Evolutionary conservation across 2,113 vertebrate species (phyloP).

Genomic region (Tetraodon nigroviridis): DNA sequence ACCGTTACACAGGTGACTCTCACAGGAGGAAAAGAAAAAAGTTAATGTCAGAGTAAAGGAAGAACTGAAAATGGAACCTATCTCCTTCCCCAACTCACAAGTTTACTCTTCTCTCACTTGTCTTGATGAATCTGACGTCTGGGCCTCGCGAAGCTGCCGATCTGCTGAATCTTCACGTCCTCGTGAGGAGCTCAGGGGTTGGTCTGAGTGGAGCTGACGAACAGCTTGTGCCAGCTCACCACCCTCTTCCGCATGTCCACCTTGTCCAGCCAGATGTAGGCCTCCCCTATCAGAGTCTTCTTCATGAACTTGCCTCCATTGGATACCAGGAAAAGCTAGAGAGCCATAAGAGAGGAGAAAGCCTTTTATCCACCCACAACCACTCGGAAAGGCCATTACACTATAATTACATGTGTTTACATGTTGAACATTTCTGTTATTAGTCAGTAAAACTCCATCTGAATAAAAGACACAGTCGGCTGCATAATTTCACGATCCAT

Average conservation of each 20-base stretch:
- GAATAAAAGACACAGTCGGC: neutral
- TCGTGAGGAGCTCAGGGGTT: constrained; percentile 66
- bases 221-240: constrained; percentile 98
- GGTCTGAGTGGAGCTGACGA: constrained; percentile 85
- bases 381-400: too few species aligned
- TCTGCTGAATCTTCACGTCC: neutral
- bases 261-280: constrained; percentile 98
- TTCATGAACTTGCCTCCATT: constrained; percentile 99
- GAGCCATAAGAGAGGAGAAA: neutral
- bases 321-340: constrained; percentile 92
- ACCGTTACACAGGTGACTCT: neutral
- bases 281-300: constrained; percentile 97
- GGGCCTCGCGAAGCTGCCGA: neutral
- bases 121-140: constrained; percentile 6
- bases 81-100: neutral
- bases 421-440: too few species aligned
- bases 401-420: too few species aligned
- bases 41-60: constrained; percentile 1
- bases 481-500: neutral
- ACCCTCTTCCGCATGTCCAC: constrained; percentile 98
- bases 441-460: neutral
- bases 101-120: neutral
- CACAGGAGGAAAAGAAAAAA: constrained; percentile 2
- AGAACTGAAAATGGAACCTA: constrained; percentile 11
- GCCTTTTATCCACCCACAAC: too few species aligned